Conservation (phyloP, 2,888 invertebrate genomes). For the Azorinus chamasolen region DNA sequence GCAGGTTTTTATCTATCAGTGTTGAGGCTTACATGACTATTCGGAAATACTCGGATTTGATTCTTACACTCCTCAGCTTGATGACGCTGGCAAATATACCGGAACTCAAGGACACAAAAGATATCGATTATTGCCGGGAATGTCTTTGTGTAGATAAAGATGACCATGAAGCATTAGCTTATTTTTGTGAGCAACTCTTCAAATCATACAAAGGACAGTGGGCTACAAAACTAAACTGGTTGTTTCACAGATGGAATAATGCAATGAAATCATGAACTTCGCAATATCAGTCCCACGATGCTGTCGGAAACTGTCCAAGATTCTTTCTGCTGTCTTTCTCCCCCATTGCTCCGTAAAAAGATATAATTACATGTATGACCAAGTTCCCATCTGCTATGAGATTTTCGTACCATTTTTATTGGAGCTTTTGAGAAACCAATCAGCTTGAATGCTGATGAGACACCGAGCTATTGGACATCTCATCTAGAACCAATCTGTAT, state of each 20-base stretch:
- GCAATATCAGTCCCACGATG: too few relatives aligned
- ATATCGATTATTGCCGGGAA: slow-evolving; percentile 48
- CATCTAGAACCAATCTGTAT: too few relatives aligned
- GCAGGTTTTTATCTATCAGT: slow-evolving; percentile 53
- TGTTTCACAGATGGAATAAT: slow-evolving; percentile 49
- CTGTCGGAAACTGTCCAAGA: too few relatives aligned
- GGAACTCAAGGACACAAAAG: slow-evolving; percentile 37
- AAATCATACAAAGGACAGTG: slow-evolving; percentile 40
- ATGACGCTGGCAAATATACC: slow-evolving; percentile 60
- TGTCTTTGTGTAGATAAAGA: slow-evolving; percentile 46
- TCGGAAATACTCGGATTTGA: slow-evolving; percentile 37
- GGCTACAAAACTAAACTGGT: slow-evolving; percentile 56
- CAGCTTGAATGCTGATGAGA: too few relatives aligned
- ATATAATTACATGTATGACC: too few relatives aligned
- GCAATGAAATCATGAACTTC: slow-evolving; percentile 19
- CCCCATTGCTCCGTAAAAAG: too few relatives aligned
- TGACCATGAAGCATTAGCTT: slow-evolving; percentile 41
- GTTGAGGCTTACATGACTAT: slow-evolving; percentile 56
- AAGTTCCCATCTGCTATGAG: too few relatives aligned
- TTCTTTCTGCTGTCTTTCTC: too few relatives aligned
- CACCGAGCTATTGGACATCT: too few relatives aligned
- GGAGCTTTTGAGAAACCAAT: too few relatives aligned
- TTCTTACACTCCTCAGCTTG: slow-evolving; percentile 49
- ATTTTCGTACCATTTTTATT: too few relatives aligned
- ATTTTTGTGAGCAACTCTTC: slow-evolving; percentile 41